Conservation (phyloP, 2,797 vertebrate genomes). For the Cyclopterus lumpus region DNA sequence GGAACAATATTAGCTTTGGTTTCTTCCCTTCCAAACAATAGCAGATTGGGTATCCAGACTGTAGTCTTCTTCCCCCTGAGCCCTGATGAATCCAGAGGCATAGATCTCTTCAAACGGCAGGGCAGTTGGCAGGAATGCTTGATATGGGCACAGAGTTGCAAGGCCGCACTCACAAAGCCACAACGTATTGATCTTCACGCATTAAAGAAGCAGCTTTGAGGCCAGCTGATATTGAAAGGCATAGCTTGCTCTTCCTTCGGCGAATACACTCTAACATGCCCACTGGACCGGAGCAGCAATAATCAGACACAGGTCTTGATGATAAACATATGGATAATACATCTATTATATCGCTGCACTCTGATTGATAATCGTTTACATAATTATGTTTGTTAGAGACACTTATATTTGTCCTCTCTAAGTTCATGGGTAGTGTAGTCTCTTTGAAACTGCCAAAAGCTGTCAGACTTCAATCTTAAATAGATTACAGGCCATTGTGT, state of each 20-base stretch:
- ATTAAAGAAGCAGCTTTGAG: conserved; percentile 77
- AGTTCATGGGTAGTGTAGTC: not conserved
- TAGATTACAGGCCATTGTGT: conserved; percentile 35
- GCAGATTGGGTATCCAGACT: conserved; percentile 50
- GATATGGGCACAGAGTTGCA: conserved; percentile 70
- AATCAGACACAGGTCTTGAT: conserved; percentile 61
- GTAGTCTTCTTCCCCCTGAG: conserved; percentile 52
- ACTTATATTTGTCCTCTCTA: conserved; percentile 17
- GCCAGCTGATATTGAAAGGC: conserved; percentile 71
- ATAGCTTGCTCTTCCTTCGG: conserved; percentile 53
- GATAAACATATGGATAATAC: conserved; percentile 70
- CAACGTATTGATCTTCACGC: conserved; percentile 81
- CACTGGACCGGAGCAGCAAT: conserved; percentile 72
- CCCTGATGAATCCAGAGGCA: conserved; percentile 64
- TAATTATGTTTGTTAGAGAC: conserved; percentile 46
- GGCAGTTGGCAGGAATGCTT: conserved; percentile 69
- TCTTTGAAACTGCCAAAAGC: conserved; percentile 32
- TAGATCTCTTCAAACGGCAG: conserved; percentile 66
- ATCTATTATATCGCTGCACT: conserved; percentile 34
- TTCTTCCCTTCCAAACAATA: conserved; percentile 42
- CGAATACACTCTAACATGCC: conserved; percentile 60
- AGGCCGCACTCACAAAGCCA: conserved; percentile 74
- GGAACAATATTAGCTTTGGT: conserved; percentile 26
- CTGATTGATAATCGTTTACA: conserved; percentile 48
- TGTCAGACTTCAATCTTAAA: conserved; percentile 38